These are phyloP conservation scores for Formica exsecta DNA, from an alignment of 1,140 invertebrate genomes.

Conservation along the genomic window DNA sequence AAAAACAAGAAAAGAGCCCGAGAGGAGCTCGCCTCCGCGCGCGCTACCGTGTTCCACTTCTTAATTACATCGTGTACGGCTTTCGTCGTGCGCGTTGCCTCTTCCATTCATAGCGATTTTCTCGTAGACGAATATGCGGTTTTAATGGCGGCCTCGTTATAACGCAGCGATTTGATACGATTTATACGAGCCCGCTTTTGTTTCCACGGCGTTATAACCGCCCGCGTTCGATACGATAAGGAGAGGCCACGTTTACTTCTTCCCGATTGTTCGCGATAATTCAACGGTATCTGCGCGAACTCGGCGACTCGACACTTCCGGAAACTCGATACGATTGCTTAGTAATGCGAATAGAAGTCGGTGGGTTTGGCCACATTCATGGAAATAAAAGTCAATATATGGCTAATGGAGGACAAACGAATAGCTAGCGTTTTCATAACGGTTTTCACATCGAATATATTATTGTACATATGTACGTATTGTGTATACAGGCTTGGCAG, in stretches of 20 bases:
- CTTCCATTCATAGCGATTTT: constrained; percentile 49
- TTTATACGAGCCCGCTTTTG: constrained; percentile 4
- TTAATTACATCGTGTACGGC: constrained; percentile 37
- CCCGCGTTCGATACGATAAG: neutral
- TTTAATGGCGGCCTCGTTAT: constrained; percentile 27
- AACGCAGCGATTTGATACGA: constrained; percentile 21
- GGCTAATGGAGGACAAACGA: neutral
- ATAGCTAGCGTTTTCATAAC: neutral
- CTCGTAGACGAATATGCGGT: constrained; percentile 3
- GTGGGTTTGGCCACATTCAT: neutral
- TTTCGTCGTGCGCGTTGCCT: constrained; percentile 14
- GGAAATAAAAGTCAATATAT: neutral
- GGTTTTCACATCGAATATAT: neutral
- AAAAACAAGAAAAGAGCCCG: constrained; percentile 33
- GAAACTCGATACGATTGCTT: constrained; percentile 32
- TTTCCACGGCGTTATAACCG: neutral
- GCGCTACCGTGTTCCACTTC: constrained; percentile 31
- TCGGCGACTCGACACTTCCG: neutral
- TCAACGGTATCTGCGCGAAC: constrained; percentile 18
- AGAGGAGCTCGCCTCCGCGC: neutral
- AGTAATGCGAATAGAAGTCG: constrained; percentile 21
- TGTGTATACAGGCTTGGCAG: neutral
- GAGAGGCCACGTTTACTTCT: neutral
- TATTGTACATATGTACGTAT: neutral
- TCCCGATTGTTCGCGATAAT: neutral